Percentiles rank a stretch among this genome's conserved stretches.
Evolutionary conservation across 2,797 vertebrate species (phyloP).

Genomic region (Bradypodion ventrale): DNA sequence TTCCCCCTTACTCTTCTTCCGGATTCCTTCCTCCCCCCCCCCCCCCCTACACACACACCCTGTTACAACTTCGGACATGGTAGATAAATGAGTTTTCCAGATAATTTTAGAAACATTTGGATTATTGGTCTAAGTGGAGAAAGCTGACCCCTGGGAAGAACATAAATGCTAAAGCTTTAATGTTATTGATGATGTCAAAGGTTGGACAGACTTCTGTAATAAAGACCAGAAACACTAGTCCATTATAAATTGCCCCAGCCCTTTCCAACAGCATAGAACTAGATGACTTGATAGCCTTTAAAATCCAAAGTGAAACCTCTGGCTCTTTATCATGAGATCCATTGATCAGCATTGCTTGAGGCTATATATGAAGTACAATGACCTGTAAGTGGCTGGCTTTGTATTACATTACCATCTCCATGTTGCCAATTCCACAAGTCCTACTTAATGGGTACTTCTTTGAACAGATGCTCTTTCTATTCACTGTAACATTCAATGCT

Average conservation of each 20-base stretch:
- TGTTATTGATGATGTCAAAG: slow-evolving; percentile 26
- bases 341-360: background rate
- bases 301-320: background rate
- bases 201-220: slow-evolving; percentile 5
- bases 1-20: slow-evolving; percentile 1
- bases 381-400: background rate
- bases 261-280: background rate
- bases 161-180: background rate
- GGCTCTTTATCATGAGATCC: background rate
- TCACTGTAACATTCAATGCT: slow-evolving; percentile 23
- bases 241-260: background rate
- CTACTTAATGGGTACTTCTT: background rate
- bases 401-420: background rate
- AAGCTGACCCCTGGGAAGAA: background rate
- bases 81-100: slow-evolving; percentile 45
- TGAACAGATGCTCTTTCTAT: slow-evolving; percentile 37
- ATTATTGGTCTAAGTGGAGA: background rate
- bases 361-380: background rate
- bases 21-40: background rate
- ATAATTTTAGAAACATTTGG: slow-evolving; percentile 16
- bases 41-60: too few relatives aligned
- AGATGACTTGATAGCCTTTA: background rate
- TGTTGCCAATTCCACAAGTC: background rate
- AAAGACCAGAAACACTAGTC: background rate
- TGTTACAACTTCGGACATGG: background rate